Evolutionary conservation across 2,888 invertebrate species (phyloP).

Genomic region (Gari tellinella): DNA sequence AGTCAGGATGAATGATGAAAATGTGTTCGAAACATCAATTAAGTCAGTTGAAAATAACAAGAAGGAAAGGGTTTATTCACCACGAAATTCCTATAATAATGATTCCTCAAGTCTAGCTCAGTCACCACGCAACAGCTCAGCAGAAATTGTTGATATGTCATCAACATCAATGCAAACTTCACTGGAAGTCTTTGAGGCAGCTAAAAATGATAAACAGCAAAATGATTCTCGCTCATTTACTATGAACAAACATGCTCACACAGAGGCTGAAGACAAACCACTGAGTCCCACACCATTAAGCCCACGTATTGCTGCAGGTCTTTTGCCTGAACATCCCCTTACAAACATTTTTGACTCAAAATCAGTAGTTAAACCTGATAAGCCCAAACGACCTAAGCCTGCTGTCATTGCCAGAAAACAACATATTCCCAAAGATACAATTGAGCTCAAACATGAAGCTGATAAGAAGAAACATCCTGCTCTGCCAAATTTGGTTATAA

Average conservation of each 20-base stretch:
- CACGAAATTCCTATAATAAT: conserved; percentile 16
- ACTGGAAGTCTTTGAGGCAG: conserved; percentile 16
- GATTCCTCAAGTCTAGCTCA: background rate
- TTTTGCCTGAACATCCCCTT: conserved; percentile 32
- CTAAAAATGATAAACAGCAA: conserved; percentile 3
- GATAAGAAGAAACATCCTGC: conserved; percentile 11
- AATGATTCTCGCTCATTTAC: background rate
- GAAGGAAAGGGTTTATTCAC: background rate
- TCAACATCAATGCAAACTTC: conserved; percentile 30
- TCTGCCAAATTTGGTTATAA: background rate
- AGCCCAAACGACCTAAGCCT: conserved; percentile 31
- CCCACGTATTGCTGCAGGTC: background rate
- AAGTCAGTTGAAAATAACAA: background rate
- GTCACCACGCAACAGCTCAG: conserved; percentile 16
- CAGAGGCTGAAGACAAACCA: too few species aligned
- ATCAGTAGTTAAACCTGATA: conserved; percentile 27
- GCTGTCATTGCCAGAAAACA: conserved; percentile 25
- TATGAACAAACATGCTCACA: background rate
- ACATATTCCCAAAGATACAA: conserved; percentile 49
- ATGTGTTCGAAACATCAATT: conserved; percentile 36
- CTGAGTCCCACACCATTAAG: background rate
- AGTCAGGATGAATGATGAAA: conserved; percentile 36
- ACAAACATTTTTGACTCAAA: conserved; percentile 55
- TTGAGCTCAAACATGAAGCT: conserved; percentile 52
- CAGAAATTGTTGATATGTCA: conserved; percentile 29